phyloP scores from a whole-genome alignment of 2,888 invertebrate species.

The Zygaena filipendulae region DNA sequence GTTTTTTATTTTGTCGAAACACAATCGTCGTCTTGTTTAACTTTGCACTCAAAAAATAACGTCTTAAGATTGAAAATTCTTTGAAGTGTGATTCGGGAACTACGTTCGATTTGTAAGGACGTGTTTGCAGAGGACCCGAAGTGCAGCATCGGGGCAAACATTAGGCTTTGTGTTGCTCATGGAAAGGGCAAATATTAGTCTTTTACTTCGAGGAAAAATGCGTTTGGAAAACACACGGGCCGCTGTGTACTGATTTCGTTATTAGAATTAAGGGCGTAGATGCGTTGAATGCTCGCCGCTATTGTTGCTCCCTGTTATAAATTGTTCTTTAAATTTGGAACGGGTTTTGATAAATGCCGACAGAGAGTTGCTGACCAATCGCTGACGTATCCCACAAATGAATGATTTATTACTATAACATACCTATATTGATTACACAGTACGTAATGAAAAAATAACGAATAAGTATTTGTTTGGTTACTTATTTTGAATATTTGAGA shows the following conservation, averaged over 20 bases:
- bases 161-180: conserved; percentile 60
- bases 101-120: conserved; percentile 50
- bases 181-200: conserved; percentile 58
- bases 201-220: conserved; percentile 62
- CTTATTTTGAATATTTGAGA: no score
- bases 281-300: conserved; percentile 29
- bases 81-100: conserved; percentile 15
- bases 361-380: no score
- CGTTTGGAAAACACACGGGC: conserved; percentile 50
- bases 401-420: no score
- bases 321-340: conserved; percentile 28
- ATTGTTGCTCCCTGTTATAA: conserved; percentile 31
- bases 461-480: no score
- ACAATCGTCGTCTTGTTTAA: conserved; percentile 29
- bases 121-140: conserved; percentile 63
- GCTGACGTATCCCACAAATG: no score
- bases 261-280: conserved; percentile 51
- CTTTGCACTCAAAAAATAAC: conserved; percentile 1
- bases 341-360: conserved; percentile 25
- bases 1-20: conserved; percentile 53
- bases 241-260: conserved; percentile 61
- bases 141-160: conserved; percentile 63
- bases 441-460: no score
- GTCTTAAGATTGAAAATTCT: conserved; percentile 24
- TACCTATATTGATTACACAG: no score